Evolutionary conservation across 2,888 invertebrate species (phyloP).

Genomic region (Vanessa cardui): DNA sequence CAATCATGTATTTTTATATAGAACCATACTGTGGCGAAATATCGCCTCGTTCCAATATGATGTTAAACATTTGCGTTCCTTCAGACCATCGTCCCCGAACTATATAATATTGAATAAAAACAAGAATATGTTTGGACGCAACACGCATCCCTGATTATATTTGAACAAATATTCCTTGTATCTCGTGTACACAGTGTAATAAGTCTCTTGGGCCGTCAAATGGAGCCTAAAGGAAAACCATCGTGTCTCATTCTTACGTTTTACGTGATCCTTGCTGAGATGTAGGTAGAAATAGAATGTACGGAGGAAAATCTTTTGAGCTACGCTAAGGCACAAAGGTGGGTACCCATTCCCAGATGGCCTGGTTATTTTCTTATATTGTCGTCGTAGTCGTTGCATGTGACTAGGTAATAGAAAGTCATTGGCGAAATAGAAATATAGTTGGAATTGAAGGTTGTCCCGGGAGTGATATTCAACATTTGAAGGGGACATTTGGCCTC

Average conservation of each 20-base stretch:
- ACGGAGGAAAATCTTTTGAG: constrained; percentile 77
- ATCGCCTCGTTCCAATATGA: constrained; percentile 66
- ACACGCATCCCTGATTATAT: constrained; percentile 78
- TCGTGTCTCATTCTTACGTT: constrained; percentile 64
- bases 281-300: constrained; percentile 68
- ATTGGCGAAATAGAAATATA: constrained; percentile 50
- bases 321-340: constrained; percentile 73
- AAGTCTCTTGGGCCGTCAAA: constrained; percentile 78
- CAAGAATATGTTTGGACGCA: constrained; percentile 72
- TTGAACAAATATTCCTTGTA: constrained; percentile 77
- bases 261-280: constrained; percentile 72
- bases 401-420: constrained; percentile 66
- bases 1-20: constrained; percentile 39
- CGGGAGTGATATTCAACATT: not conserved
- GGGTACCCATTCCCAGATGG: constrained; percentile 68
- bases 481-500: not conserved
- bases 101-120: constrained; percentile 71
- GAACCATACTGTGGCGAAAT: constrained; percentile 31
- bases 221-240: constrained; percentile 77
- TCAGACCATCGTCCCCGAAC: constrained; percentile 54
- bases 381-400: constrained; percentile 55
- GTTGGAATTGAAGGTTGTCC: constrained; percentile 4
- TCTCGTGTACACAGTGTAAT: constrained; percentile 78
- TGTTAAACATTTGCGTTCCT: constrained; percentile 73
- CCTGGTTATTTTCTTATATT: constrained; percentile 69